These are phyloP conservation scores for Tragulus kanchil DNA, from an alignment of 2,113 vertebrate species.

Conservation along the genomic window DNA sequence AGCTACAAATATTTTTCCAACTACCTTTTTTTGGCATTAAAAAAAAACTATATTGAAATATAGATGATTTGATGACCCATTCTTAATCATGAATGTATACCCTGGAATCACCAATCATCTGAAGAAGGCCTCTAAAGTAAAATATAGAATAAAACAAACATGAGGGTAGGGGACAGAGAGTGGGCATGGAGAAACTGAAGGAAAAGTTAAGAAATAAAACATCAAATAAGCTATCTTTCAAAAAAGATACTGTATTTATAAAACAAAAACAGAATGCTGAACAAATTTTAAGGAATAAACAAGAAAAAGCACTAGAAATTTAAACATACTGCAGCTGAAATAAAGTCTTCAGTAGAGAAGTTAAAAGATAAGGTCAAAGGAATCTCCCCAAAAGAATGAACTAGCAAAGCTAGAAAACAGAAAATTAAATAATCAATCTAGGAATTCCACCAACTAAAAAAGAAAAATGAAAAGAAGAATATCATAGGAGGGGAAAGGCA, in stretches of 20 bases:
- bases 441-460: slow-evolving; percentile 35
- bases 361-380: slow-evolving; percentile 8
- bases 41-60: neutral
- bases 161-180: neutral
- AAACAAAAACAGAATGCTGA: neutral
- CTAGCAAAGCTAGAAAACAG: neutral
- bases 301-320: slow-evolving; percentile 4
- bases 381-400: neutral
- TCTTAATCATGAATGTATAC: slow-evolving; percentile 25
- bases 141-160: slow-evolving; percentile 27
- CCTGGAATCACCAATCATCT: slow-evolving; percentile 21
- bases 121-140: slow-evolving; percentile 8
- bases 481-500: neutral
- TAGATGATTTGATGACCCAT: neutral
- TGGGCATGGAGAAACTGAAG: neutral
- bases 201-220: neutral
- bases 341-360: slow-evolving; percentile 36
- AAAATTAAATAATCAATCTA: slow-evolving; percentile 42
- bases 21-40: neutral
- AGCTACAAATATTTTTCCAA: slow-evolving; percentile 9
- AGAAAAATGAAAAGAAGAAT: neutral
- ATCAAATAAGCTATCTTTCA: neutral
- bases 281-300: slow-evolving; percentile 22
- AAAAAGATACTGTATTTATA: neutral
- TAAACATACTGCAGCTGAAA: slow-evolving; percentile 31